Base-by-base conservation (phyloP, 2,888 invertebrate genomes). In the Harpalus rubripes region DNA sequence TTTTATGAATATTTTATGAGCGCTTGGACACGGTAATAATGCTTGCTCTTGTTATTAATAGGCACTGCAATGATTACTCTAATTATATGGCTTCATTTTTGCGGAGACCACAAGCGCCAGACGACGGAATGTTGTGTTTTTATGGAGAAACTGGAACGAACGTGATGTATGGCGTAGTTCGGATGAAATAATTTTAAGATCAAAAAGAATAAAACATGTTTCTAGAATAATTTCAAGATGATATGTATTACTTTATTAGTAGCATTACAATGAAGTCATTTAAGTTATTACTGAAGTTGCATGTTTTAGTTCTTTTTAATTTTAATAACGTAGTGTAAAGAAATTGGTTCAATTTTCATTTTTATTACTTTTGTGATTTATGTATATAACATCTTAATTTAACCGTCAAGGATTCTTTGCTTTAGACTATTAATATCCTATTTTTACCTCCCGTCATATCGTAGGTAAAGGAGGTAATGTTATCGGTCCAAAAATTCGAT, bases 1-100 rank as follows among this genome's bases (percentile, higher is more conserved):
- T 84, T 84, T 78, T 84, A 78, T 84, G 84, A 84, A 84, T 84
- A 84, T 84, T 84, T 84, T 76, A 84, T 84, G 56, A 84, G 76
- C 39, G 68, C 15, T 59, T 63, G 74, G 83, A 76, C 83, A 80
- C 61, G 68, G 22, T 59, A 58, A 72, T 82, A 68, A 82, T 44
- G 59, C 74, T 74, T 52, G 78, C 26, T 61, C 52, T 61, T 76
- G 72, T 74, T 78, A 84, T 84, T 84, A 84, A 83, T 83, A 83
- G 76, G 74, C 63, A n/a, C 16, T 32, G 41, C 68, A 56, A 83
- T 76, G 72, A 74, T 74, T 82, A 39, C 74, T 74, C 82, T 74
- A 84, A 84, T 84, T 84, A 84, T 84, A 56, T 82, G 7, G 15
- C 58, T 44, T 15, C 72, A 74, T 74, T 74, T 74, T 74, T 74